Evolutionary conservation across 2,797 vertebrate genomes (phyloP).

Genomic region (Myotis planiceps): DNA sequence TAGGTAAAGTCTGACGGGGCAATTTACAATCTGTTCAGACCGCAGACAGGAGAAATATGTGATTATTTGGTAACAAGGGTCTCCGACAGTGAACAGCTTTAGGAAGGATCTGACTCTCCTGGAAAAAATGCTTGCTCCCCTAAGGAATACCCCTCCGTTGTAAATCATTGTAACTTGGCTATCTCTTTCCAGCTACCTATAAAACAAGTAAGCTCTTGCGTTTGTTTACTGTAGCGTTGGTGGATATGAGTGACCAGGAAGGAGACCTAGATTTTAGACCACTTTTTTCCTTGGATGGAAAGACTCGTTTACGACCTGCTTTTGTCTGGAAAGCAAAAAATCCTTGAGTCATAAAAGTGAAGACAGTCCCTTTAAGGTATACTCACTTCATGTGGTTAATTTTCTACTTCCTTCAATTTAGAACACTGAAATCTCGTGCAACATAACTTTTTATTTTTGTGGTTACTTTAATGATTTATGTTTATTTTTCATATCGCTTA

Average conservation of each 20-base stretch:
- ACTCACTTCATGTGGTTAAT: background rate
- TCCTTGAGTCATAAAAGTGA: background rate
- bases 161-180: background rate
- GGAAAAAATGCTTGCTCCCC: background rate
- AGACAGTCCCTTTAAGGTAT: background rate
- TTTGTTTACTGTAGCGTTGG: background rate
- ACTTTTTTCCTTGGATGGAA: background rate
- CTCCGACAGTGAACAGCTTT: background rate
- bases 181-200: background rate
- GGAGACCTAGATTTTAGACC: background rate
- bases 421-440: background rate
- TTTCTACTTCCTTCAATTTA: background rate
- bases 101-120: background rate
- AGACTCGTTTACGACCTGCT: background rate
- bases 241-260: background rate
- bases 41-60: background rate
- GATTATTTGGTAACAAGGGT: background rate
- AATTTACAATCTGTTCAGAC: background rate
- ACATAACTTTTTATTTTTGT: background rate
- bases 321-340: background rate
- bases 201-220: background rate
- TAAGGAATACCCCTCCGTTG: background rate
- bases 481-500: constrained; percentile 3
- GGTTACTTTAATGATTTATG: background rate
- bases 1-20: background rate